Evolutionary conservation across 2,113 vertebrate genomes (phyloP).

Genomic region (Aldabrachelys gigantea): DNA sequence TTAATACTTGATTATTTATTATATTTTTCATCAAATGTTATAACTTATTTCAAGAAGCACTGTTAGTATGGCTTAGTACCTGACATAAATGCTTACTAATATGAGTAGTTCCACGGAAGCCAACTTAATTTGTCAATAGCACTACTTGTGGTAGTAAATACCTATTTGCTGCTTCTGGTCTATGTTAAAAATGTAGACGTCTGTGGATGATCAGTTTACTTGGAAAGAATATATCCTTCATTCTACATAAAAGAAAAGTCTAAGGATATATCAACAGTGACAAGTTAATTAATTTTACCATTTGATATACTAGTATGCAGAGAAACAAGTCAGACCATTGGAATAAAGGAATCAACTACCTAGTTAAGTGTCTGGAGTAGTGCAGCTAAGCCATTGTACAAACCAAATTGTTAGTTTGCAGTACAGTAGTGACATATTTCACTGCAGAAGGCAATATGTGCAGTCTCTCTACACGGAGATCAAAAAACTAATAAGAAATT

Average conservation of each 20-base stretch:
- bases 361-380: not conserved
- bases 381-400: not conserved
- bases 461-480: not conserved
- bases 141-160: not conserved
- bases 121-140: fast-evolving
- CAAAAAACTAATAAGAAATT: not conserved
- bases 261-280: not conserved
- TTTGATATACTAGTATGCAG: not conserved
- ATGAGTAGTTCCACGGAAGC: not conserved
- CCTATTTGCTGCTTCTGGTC: not conserved
- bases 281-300: not conserved
- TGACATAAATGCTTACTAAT: not conserved
- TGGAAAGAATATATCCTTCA: not conserved
- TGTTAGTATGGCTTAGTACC: not conserved
- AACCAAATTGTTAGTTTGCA: not conserved
- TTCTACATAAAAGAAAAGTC: not conserved
- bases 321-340: not conserved
- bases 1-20: slow-evolving; percentile 54
- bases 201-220: not conserved
- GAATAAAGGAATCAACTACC: not conserved
- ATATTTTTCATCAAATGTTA: slow-evolving; percentile 51
- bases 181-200: not conserved
- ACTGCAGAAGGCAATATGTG: not conserved
- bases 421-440: not conserved
- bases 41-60: not conserved